Evolutionary conservation across 2,113 vertebrate genomes (phyloP), one percentile per base, ranked within the genome.

Genomic region (Thryonomys swinderianus): DNA sequence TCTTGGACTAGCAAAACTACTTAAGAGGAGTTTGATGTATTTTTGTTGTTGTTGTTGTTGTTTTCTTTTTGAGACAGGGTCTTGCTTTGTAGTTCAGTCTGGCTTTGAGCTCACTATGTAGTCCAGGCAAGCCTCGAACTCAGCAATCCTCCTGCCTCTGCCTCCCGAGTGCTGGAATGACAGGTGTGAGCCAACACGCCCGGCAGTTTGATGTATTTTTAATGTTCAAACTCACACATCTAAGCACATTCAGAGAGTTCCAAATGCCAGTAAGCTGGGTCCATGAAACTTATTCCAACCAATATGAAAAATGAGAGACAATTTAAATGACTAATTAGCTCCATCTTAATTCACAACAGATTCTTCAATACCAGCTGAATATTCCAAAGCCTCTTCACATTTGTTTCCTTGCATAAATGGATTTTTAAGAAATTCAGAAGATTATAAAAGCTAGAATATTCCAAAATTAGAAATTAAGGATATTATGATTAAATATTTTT

Each of bases 1-100:
- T 98, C 84, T 80, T 51, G 97, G 92, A 97, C 85, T 88, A 96
- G 53, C 0, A 71, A 92, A 96, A 94, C 97, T 96, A 97, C 84
- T 93, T 96, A 89, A 85, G 81, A 79, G 59, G 80, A 85, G 91
- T 97, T 97, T 97, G 91, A 82, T 78, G 32, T 51, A 82, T 76
- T 30, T 97, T 93, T 97, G 7, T 51, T 51, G 7, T 7, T 51
- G 7, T 51, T 7, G 7, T 51, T 51, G 51, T 51, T 51, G 12
- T 8, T 8, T 51, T 51, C 51, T 51, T 51, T 51, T 51, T n/a
- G n/a, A n/a, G n/a, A n/a, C n/a, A n/a, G n/a, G n/a, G n/a, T n/a
- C n/a, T n/a, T n/a, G n/a, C n/a, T n/a, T n/a, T n/a, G n/a, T n/a
- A n/a, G n/a, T n/a, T n/a, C n/a, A n/a, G n/a, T n/a, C n/a, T n/a